Percentiles rank a stretch among this genome's conserved stretches.
Conservation (phyloP, 2,797 vertebrate species). For the Protosalanx chinensis region DNA sequence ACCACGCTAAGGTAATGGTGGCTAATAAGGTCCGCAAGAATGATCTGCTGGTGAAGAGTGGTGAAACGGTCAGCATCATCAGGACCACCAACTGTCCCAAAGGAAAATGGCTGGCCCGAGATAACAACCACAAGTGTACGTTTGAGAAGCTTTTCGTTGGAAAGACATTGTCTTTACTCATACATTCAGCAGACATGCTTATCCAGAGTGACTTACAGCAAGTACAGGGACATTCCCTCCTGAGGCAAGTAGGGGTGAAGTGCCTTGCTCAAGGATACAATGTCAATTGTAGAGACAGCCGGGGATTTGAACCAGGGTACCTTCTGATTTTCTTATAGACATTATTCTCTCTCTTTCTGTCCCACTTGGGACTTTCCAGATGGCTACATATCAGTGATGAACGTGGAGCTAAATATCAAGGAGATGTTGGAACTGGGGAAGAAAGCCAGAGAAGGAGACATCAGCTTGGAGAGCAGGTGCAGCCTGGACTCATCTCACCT, state of each 20-base stretch:
- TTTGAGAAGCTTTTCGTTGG: constrained; percentile 6
- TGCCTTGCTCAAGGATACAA: no score
- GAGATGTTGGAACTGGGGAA: constrained; percentile 74
- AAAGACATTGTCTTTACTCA: background rate
- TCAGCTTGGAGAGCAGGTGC: constrained; percentile 74
- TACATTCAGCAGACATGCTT: no score
- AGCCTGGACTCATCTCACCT: background rate
- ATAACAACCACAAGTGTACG: constrained; percentile 74
- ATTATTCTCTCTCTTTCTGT: background rate
- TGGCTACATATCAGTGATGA: constrained; percentile 69
- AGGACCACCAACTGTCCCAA: constrained; percentile 68
- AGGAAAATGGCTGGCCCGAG: constrained; percentile 72
- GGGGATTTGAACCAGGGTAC: no score
- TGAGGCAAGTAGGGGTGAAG: no score
- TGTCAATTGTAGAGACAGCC: no score
- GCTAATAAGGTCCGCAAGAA: constrained; percentile 67
- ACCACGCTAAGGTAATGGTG: constrained; percentile 61
- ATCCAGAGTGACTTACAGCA: no score
- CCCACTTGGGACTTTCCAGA: constrained; percentile 59
- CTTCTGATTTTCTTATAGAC: background rate
- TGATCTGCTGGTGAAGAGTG: constrained; percentile 61
- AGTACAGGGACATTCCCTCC: no score
- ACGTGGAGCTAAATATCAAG: constrained; percentile 70
- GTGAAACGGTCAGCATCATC: constrained; percentile 67
- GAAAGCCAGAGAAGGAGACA: constrained; percentile 69